Evolutionary conservation across 2,888 invertebrate species (phyloP), one percentile per base, ranked within the genome.

Genomic region (Drosophila neonasuta): DNA sequence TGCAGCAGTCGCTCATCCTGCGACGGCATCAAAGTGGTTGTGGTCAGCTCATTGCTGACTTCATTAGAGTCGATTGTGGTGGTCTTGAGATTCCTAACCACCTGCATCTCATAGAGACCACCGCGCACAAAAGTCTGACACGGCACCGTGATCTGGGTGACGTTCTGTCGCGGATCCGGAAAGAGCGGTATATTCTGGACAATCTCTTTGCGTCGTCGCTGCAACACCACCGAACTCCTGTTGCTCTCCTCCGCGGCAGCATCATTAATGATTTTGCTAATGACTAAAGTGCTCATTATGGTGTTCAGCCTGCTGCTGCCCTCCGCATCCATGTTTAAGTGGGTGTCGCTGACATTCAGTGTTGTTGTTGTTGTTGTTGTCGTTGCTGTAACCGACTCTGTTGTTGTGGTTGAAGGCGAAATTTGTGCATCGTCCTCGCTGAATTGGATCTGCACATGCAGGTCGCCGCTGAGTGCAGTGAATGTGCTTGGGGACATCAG

Each of bases 391-490:
- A n/a, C 36, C 36, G 11, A 39, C 34, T 60, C 48, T 45, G 57
- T 57, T 46, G 56, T 54, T 34, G 13, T 24, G 10, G 34, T 36
- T 36, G 36, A 4, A n/a, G 36, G 24, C n/a, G 41, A 45, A 46
- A 11, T 24, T 17, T 48, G 55, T 49, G 32, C 52, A 29, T 60
- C 68, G 49, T 66, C 66, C 48, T 82, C 74, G 17, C 74, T 86
- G 80, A 89, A 90, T 88, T 92, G 93, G 80, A 96, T 93, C 89
- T 93, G 93, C 77, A 96, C 93, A 89, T 94, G 94, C 66, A 96
- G 93, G 90, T 96, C 96, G 74, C 96, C 96, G 77, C 95, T 95
- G 79, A 96, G 91, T 32, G 96, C 96, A 66, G 94, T 94, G 89
- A 96, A 94, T 49, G 94, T 93, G 74, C 94, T 92, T n/a, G 96